phyloP scores from a whole-genome alignment of 2,888 invertebrate species.

The Embidobia sp. region DNA sequence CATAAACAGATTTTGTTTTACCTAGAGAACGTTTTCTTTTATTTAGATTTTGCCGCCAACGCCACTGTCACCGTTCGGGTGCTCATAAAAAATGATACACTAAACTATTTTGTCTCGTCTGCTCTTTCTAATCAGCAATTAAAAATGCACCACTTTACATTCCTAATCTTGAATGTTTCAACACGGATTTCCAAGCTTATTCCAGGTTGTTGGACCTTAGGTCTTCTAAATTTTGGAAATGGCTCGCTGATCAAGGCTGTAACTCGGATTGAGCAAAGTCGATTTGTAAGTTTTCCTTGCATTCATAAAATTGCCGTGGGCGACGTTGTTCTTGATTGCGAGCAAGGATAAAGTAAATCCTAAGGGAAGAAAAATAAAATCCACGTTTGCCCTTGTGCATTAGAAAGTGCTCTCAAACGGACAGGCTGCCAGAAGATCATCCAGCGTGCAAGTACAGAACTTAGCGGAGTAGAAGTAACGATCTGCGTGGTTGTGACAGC shows the following conservation, averaged over 20 bases:
- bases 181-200: no score
- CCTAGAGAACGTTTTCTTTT: conserved; percentile 71
- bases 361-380: conserved; percentile 70
- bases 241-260: no score
- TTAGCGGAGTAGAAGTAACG: conserved; percentile 77
- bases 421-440: conserved; percentile 75
- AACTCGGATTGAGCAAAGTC: conserved; percentile 38
- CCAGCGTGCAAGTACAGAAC: conserved; percentile 69
- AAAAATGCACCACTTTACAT: conserved; percentile 54
- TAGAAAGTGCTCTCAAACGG: conserved; percentile 73
- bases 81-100: conserved; percentile 75
- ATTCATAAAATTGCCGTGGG: conserved; percentile 48
- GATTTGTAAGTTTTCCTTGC: conserved; percentile 13
- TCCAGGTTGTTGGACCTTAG: no score
- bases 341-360: conserved; percentile 60
- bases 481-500: conserved; percentile 76
- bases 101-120: no score
- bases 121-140: no score
- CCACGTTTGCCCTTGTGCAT: conserved; percentile 70
- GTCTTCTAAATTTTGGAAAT: no score
- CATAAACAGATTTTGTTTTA: conserved; percentile 71
- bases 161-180: no score
- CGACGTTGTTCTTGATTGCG: conserved; percentile 57
- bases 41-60: conserved; percentile 75
- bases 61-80: conserved; percentile 37